phyloP scores from a whole-genome alignment of 2,113 vertebrate species.

The Spea multiplicata region DNA sequence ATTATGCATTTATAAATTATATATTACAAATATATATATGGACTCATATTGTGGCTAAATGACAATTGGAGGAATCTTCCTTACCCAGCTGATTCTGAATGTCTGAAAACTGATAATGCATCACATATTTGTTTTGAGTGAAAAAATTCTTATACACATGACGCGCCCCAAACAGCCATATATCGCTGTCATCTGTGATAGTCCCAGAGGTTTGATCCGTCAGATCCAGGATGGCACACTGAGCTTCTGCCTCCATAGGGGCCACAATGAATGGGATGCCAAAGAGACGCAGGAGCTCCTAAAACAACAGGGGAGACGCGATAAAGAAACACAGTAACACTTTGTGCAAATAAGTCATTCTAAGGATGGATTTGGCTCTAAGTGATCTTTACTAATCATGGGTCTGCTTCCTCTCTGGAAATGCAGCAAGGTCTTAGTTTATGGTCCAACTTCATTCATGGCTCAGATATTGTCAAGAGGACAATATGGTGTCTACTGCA shows the following conservation, averaged over 20 bases:
- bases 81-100: constrained; percentile 90
- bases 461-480: too few relatives aligned
- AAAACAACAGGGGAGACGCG: neutral
- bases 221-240: constrained; percentile 85
- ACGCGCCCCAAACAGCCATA: constrained; percentile 93
- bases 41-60: too few relatives aligned
- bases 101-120: constrained; percentile 86
- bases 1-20: too few relatives aligned
- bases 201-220: constrained; percentile 90
- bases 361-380: too few relatives aligned
- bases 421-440: too few relatives aligned
- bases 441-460: too few relatives aligned
- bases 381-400: too few relatives aligned
- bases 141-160: constrained; percentile 98
- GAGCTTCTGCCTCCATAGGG: constrained; percentile 93
- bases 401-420: too few relatives aligned
- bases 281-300: constrained; percentile 92
- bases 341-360: neutral
- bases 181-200: constrained; percentile 96
- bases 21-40: too few relatives aligned
- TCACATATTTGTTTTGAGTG: constrained; percentile 85
- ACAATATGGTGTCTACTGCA: too few relatives aligned
- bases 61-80: constrained; percentile 34
- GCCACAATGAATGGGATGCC: constrained; percentile 89
- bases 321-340: neutral